A percentile compares a stretch with the other conserved stretches of the same genome.
phyloP scores from a whole-genome alignment of 2,888 invertebrate genomes.

The Thelaira solivaga region DNA sequence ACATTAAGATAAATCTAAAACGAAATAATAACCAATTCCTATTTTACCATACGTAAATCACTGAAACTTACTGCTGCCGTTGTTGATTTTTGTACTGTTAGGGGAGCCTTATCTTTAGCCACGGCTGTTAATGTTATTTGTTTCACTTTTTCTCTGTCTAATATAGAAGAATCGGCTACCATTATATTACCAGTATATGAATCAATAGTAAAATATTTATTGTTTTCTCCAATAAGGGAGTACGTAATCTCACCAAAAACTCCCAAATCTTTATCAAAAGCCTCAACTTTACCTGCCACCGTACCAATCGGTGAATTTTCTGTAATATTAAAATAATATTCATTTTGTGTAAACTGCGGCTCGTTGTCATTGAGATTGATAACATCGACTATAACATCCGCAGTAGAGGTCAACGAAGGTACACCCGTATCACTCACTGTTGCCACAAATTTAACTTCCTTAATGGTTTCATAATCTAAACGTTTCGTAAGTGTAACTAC shows the following conservation, averaged over 20 bases:
- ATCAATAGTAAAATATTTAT: constrained; percentile 85
- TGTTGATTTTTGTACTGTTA: constrained; percentile 83
- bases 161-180: constrained; percentile 83
- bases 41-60: background rate
- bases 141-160: constrained; percentile 87
- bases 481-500: constrained; percentile 84
- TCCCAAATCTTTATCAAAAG: constrained; percentile 88
- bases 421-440: constrained; percentile 91
- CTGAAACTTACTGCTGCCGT: constrained; percentile 82
- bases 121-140: constrained; percentile 87
- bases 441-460: constrained; percentile 86
- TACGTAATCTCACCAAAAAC: constrained; percentile 88
- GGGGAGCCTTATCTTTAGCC: constrained; percentile 88
- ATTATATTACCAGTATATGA: constrained; percentile 85
- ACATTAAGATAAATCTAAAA: constrained; percentile 84
- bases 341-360: constrained; percentile 84
- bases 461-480: constrained; percentile 90
- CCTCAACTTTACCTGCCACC: constrained; percentile 84
- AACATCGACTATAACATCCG: constrained; percentile 86
- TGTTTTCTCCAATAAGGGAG: constrained; percentile 85
- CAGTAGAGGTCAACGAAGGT: constrained; percentile 88
- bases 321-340: constrained; percentile 84
- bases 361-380: constrained; percentile 92
- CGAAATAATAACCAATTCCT: background rate
- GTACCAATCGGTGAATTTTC: constrained; percentile 88